Evolutionary conservation across 2,888 invertebrate species (phyloP), one percentile per base, ranked within the genome.

Genomic region (Trachelus tabidus): DNA sequence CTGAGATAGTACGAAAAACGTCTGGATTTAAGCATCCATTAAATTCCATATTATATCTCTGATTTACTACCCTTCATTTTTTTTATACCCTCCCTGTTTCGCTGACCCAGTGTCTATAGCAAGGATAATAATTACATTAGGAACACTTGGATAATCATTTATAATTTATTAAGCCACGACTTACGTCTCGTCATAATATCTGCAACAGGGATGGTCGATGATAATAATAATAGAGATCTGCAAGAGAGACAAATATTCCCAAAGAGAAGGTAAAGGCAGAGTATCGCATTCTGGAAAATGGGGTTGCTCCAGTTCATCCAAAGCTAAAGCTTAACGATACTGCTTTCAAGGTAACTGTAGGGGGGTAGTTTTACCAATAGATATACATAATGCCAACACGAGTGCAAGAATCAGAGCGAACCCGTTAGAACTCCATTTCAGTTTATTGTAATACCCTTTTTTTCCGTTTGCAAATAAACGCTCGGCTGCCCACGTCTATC

Each of bases 401-500:
- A 56, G 23, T 56, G 9, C 56, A 56, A 15, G 1, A 56, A 56
- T 40, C 74, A 75, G 75, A 77, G 31, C 76, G 71, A 68, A 82
- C 83, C 82, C 83, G 84, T 86, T 85, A 83, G 83, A 87, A 85
- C 84, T 87, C 82, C 84, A 85, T 88, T 87, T 85, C 83, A 83
- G 85, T 87, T 86, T 84, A 86, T 87, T 85, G 85, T 87, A 87
- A 88, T 88, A 87, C 83, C 85, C 88, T 86, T 87, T 87, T 35
- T 87, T 88, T 83, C 82, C 81, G 80, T 84, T 84, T 82, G 84
- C 83, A 88, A 87, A 88, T 88, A 88, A 89, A 87, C 85, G 88
- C 86, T 85, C 78, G 77, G 82, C 81, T 85, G 85, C 81, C 77
- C 85, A 83, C 86, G 87, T 87, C 85, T 86, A 87, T 87, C 83